phyloP scores from a whole-genome alignment of 2,888 invertebrate species.

The Leptinotarsa juncta region DNA sequence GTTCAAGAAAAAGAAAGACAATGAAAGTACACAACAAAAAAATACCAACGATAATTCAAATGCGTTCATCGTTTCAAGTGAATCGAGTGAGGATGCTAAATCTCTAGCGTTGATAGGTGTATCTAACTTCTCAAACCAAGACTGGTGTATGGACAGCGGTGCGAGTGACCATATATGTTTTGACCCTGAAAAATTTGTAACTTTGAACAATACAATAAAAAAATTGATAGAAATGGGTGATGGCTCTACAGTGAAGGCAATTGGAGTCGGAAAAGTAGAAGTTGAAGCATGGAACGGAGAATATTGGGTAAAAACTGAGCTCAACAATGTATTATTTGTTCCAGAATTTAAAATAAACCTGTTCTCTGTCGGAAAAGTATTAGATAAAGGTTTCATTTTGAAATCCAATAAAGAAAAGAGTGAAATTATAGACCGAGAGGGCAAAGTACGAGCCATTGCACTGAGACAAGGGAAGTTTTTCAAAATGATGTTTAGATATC shows the following conservation, averaged over 20 bases:
- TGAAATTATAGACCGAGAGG: constrained; percentile 39
- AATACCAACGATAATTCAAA: not conserved
- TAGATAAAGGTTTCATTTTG: constrained; percentile 49
- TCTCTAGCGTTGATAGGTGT: not conserved
- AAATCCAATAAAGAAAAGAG: constrained; percentile 42
- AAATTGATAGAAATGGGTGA: constrained; percentile 45
- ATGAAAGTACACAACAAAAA: not conserved
- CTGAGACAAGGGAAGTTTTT: constrained; percentile 33
- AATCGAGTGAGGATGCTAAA: no score
- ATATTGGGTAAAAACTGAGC: constrained; percentile 41
- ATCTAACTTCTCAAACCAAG: not conserved
- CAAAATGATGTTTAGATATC: constrained; percentile 29
- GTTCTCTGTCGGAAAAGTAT: constrained; percentile 47
- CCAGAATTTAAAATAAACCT: constrained; percentile 47
- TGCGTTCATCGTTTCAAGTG: constrained; percentile 4
- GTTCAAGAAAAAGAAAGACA: constrained; percentile 29
- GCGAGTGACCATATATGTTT: constrained; percentile 38
- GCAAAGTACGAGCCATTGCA: constrained; percentile 33
- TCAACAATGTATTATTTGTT: constrained; percentile 40
- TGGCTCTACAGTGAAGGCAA: constrained; percentile 34
- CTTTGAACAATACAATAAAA: constrained; percentile 11
- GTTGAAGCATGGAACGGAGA: constrained; percentile 46
- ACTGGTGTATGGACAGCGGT: constrained; percentile 37
- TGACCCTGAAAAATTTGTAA: constrained; percentile 10
- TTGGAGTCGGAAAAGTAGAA: constrained; percentile 42